Base-by-base conservation (phyloP, 2,113 vertebrate genomes). In the Malurus alboscapulatus region DNA sequence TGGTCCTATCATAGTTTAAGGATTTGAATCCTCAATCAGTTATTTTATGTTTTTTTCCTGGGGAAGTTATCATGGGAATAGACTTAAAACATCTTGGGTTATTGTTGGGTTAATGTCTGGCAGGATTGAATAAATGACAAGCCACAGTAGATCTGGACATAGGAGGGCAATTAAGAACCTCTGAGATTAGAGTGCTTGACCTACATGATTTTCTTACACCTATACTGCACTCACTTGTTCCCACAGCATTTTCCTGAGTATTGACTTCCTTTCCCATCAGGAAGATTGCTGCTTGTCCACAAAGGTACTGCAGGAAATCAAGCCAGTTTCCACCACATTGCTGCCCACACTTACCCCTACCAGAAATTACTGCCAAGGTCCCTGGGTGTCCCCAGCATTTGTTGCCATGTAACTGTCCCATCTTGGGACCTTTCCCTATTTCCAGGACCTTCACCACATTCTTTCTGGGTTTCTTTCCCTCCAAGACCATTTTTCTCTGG, bases 211-310 rank as follows among this genome's bases (percentile, higher is more conserved):
- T 25, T 59, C 17, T 38, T 32, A 11, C 18, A 25, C 14, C 45
- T 1, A 1, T 36, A 25, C 12, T 45, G 14, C 7, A 30, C 17
- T 78, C 38, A 22, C 18, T 88, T 48, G 13, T 9, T 78, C 65
- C 26, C 17, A 24, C 27, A 30, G 20, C 8, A 14, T 30, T 72
- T 90, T 58, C 14, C 17, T 58, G 55, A 12, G 6, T 68, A 30
- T 36, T 71, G 30, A 53, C 24, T 53, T 78, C 10, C 24, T 62
- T 87, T 68, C 34, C 53, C 22, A 11, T 29, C 25, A 40, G 30
- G 34, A 12, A 57, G 42, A 75, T 48, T 19, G 17, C 25, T 92
- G 27, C 19, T 0, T 0, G 4, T 47, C 17, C 5, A 3, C 0
- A 0, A 58, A 53, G 0, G 1, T 48, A 19, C 48, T 50, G 27